A percentile compares a stretch with the other conserved stretches of the same genome.
Conservation (phyloP, 1,140 invertebrate species). For the Temnothorax longispinosus region DNA sequence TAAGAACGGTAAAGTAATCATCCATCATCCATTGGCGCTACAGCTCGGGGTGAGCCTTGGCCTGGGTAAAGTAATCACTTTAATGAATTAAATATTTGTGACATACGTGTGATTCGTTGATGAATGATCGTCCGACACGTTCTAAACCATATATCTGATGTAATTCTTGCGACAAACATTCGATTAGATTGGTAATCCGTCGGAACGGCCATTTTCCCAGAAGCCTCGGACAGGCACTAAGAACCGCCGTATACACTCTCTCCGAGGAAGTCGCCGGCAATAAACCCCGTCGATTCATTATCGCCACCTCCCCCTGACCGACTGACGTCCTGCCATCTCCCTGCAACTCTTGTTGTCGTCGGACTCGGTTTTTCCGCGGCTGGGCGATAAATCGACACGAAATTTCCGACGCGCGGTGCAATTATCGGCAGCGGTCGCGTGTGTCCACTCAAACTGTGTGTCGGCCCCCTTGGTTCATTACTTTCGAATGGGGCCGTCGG, state of each 20-base stretch:
- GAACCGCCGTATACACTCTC: slow-evolving; percentile 32
- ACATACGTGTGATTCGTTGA: slow-evolving; percentile 13
- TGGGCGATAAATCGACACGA: slow-evolving; percentile 69
- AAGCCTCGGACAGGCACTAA: slow-evolving; percentile 17
- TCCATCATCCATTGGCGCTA: no score
- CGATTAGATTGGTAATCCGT: slow-evolving; percentile 56
- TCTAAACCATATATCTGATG: neutral
- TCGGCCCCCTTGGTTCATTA: slow-evolving; percentile 71
- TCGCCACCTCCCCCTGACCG: neutral
- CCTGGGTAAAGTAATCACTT: neutral
- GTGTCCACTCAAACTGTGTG: slow-evolving; percentile 54
- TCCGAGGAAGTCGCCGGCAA: slow-evolving; percentile 29
- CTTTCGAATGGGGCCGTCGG: slow-evolving; percentile 70
- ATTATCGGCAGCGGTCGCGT: slow-evolving; percentile 76
- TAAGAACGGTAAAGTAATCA: no score
- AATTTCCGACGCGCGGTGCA: slow-evolving; percentile 69
- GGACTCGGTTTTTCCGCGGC: slow-evolving; percentile 47
- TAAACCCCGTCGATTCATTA: slow-evolving; percentile 62
- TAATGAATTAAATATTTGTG: neutral
- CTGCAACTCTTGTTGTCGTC: neutral
- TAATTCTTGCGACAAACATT: slow-evolving; percentile 45
- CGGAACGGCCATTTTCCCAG: slow-evolving; percentile 31
- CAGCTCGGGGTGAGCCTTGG: no score
- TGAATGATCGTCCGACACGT: neutral
- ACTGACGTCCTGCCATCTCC: neutral